phyloP scores from a whole-genome alignment of 1,140 invertebrate species.

The Fopius arisanus region DNA sequence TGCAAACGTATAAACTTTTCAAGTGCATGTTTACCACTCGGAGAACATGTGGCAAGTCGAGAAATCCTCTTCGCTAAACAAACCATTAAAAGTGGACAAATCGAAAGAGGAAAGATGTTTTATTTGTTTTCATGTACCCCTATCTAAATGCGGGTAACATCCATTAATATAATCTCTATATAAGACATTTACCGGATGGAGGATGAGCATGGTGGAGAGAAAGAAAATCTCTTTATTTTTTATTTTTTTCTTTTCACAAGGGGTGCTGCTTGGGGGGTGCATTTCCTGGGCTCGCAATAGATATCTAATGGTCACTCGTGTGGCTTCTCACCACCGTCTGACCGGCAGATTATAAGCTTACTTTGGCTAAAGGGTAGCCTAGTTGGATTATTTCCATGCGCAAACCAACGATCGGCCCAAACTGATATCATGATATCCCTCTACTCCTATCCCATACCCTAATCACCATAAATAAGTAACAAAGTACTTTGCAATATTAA shows the following conservation, averaged over 20 bases:
- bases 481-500: no score
- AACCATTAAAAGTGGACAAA: no score
- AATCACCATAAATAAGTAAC: no score
- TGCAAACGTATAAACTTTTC: background rate
- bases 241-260: no score
- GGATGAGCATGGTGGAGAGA: no score
- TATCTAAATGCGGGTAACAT: no score
- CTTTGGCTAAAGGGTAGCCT: conserved; percentile 37
- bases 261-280: background rate
- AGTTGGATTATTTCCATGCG: conserved; percentile 49
- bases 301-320: conserved; percentile 45
- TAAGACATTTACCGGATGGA: no score
- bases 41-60: background rate
- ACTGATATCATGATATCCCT: conserved; percentile 31
- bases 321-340: conserved; percentile 62
- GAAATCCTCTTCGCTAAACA: background rate
- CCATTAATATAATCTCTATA: no score
- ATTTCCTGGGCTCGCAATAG: background rate
- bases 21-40: background rate
- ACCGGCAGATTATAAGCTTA: conserved; percentile 63
- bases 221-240: no score
- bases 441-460: no score
- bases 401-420: conserved; percentile 34
- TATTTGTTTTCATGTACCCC: no score
- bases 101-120: no score